Evolutionary conservation across 2,113 vertebrate genomes (phyloP), one percentile per base, ranked within the genome.

Genomic region (Notiomystis cincta): DNA sequence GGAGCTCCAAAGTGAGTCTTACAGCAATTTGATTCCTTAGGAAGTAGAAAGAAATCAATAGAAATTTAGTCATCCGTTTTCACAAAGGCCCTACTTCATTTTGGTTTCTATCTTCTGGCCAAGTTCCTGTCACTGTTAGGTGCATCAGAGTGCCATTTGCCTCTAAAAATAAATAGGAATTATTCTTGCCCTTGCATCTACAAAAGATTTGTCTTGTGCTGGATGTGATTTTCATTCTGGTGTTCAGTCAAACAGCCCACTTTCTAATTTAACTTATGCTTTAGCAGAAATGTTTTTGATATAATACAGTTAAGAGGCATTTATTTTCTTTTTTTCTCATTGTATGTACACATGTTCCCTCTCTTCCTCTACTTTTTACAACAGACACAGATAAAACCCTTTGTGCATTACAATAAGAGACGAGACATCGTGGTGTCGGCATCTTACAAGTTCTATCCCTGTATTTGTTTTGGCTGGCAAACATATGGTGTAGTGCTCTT

Each of bases 31-130:
- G 51, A 92, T 95, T 95, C 57, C 69, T 82, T 61, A 96, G 65
- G 72, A 93, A 90, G 86, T 72, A 42, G 95, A 82, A 87, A 91
- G 71, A 89, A 95, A 97, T 96, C 92, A 87, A 95, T 93, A 89
- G 69, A 66, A 91, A 94, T 79, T 77, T 86, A 86, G 24, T 91
- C 62, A 95, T 90, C 92, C 35, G 30, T 95, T 97, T 97, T 90
- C 79, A 87, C 31, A 66, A 61, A 91, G 77, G 4, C 51, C n/a
- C 13, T 79, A 51, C 73, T 93, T 93, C 35, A 44, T 84, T 87
- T 88, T 40, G 45, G 3, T 83, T 88, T 33, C 11, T 71, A 2
- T 35, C 84, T 89, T 87, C 88, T 83, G 24, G 56, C 92, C 86
- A 96, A 88, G 71, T 82, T 96, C 78, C 75, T 96, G 71, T 73